phyloP scores from a whole-genome alignment of 2,797 vertebrate genomes.

The Astyanax mexicanus region DNA sequence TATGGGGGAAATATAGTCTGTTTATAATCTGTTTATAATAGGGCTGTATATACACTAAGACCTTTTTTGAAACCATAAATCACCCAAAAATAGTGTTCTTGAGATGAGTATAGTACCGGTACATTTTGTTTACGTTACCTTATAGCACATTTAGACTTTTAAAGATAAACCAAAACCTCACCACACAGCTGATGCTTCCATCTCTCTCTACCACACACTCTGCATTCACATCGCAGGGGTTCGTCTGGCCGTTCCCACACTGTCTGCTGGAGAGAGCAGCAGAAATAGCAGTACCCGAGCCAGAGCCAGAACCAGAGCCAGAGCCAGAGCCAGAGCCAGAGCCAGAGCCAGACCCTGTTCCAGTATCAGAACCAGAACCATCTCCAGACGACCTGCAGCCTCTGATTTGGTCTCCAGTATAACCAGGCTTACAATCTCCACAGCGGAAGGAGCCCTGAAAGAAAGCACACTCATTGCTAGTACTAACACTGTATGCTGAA shows the following conservation, averaged over 20 bases:
- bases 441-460: constrained; percentile 92
- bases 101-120: too few relatives aligned
- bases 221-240: constrained; percentile 87
- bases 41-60: too few relatives aligned
- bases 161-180: constrained; percentile 68
- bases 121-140: too few relatives aligned
- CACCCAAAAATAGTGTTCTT: too few relatives aligned
- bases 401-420: constrained; percentile 85
- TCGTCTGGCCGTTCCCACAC: constrained; percentile 85
- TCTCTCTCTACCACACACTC: constrained; percentile 88
- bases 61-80: too few relatives aligned
- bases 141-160: too few relatives aligned
- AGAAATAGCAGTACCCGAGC: background rate
- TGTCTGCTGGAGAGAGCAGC: constrained; percentile 64
- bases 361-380: background rate
- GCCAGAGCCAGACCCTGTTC: background rate
- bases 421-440: constrained; percentile 88
- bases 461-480: background rate
- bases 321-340: background rate
- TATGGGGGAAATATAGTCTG: too few relatives aligned
- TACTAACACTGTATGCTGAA: background rate
- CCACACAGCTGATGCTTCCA: constrained; percentile 87
- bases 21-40: too few relatives aligned
- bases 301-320: constrained; percentile 6
- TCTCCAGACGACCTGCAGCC: constrained; percentile 78